Evolutionary conservation across 2,797 vertebrate genomes (phyloP).

Genomic region (Acanthurus tractus): DNA sequence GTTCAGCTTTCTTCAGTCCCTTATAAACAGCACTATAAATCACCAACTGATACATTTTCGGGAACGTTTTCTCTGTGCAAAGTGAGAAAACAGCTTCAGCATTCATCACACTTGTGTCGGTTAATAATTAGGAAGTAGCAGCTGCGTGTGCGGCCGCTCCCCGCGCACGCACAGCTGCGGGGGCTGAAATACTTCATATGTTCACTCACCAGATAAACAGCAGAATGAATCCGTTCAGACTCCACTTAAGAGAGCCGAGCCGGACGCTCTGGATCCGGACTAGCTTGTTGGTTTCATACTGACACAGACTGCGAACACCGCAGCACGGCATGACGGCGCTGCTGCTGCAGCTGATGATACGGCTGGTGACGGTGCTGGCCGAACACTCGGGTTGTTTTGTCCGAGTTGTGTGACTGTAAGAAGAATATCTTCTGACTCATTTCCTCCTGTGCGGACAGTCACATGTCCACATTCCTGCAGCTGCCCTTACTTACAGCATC

Average conservation of each 20-base stretch:
- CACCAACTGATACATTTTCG: no score
- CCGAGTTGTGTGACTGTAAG: background rate
- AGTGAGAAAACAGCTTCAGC: no score
- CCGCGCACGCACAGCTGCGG: background rate
- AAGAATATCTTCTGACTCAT: constrained; percentile 59
- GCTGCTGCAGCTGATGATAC: background rate
- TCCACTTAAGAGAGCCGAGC: constrained; percentile 86
- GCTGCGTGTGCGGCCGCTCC: no score
- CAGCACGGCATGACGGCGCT: constrained; percentile 61
- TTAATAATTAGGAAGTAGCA: no score
- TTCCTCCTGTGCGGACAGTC: constrained; percentile 67
- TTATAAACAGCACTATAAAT: no score
- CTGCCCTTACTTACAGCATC: constrained; percentile 14
- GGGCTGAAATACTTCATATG: background rate
- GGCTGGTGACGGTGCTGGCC: background rate
- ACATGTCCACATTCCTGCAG: constrained; percentile 58
- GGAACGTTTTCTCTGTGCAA: no score
- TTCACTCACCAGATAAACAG: constrained; percentile 85
- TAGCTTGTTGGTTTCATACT: constrained; percentile 87
- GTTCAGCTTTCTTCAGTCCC: no score
- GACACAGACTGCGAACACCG: constrained; percentile 65
- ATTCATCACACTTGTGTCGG: no score
- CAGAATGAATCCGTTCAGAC: constrained; percentile 77
- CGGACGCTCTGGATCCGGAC: constrained; percentile 81
- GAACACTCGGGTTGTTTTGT: background rate